Percentiles rank a stretch among this genome's conserved stretches.
Evolutionary conservation across 2,797 vertebrate genomes (phyloP).

Genomic region (Poecile montanus): DNA sequence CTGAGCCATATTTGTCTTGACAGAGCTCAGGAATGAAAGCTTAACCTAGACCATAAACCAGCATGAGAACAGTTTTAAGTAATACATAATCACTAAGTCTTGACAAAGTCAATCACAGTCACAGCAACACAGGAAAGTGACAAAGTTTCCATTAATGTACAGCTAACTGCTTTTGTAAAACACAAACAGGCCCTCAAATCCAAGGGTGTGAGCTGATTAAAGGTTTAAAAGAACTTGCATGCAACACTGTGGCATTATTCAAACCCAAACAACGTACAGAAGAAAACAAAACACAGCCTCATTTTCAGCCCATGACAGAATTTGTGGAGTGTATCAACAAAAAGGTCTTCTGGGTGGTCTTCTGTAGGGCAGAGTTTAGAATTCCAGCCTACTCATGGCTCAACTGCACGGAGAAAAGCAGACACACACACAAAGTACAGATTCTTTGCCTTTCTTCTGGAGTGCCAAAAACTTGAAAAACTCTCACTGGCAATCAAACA

Average conservation of each 20-base stretch:
- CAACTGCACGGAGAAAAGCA: background rate
- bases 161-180: background rate
- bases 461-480: background rate
- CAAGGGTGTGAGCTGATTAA: background rate
- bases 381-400: background rate
- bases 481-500: background rate
- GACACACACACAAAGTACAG: background rate
- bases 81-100: background rate
- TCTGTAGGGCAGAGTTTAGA: background rate
- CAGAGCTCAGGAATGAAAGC: background rate
- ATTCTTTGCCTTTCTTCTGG: background rate
- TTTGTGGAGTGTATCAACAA: background rate
- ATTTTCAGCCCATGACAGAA: constrained; percentile 41
- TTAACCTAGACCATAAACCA: background rate
- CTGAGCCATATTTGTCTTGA: background rate
- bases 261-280: constrained; percentile 12
- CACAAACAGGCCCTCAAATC: background rate
- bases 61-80: background rate
- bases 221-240: background rate
- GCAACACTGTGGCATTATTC: background rate
- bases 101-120: background rate
- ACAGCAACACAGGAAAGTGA: background rate
- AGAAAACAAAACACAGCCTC: constrained; percentile 39
- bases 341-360: constrained; percentile 59
- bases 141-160: background rate